These are phyloP conservation scores for Oscarella lobularis DNA, from an alignment of 37 sponge, comb jelly and placozoan genomes.

Conservation along the genomic window DNA sequence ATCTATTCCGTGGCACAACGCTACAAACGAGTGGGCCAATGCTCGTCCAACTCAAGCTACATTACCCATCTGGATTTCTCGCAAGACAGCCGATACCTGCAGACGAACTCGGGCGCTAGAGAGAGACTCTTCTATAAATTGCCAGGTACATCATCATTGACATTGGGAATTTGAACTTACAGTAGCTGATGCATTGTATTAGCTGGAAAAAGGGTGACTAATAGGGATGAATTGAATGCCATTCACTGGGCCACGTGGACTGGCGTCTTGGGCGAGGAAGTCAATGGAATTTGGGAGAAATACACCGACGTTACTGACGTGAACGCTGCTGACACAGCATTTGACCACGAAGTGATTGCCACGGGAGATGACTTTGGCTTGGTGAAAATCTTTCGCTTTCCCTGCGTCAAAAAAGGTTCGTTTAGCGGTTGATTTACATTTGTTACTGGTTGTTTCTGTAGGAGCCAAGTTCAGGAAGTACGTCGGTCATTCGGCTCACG, in stretches of 20 bases:
- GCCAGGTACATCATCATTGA: slow-evolving; percentile 32
- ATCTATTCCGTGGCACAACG: slow-evolving; percentile 51
- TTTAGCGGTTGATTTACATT: neutral
- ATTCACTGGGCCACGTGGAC: slow-evolving; percentile 80
- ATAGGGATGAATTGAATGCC: slow-evolving; percentile 39
- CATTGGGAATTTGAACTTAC: neutral
- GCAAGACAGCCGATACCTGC: slow-evolving; percentile 59
- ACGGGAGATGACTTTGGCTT: slow-evolving; percentile 44
- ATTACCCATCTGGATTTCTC: slow-evolving; percentile 97
- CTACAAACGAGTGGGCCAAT: slow-evolving; percentile 53
- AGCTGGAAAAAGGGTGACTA: slow-evolving; percentile 48
- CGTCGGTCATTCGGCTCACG: slow-evolving; percentile 94
- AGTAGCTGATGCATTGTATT: neutral
- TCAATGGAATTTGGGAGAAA: slow-evolving; percentile 87
- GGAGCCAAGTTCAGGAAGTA: slow-evolving; percentile 87
- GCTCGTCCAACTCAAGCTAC: slow-evolving; percentile 78
- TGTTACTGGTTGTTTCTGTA: slow-evolving; percentile 3
- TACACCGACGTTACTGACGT: slow-evolving; percentile 79
- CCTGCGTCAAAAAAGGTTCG: slow-evolving; percentile 54
- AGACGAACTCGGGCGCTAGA: slow-evolving; percentile 85
- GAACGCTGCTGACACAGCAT: slow-evolving; percentile 66
- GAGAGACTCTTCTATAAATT: slow-evolving; percentile 76
- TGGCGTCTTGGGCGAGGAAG: slow-evolving; percentile 69
- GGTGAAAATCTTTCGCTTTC: slow-evolving; percentile 30
- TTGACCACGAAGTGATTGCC: slow-evolving; percentile 24